Evolutionary conservation across 2,888 invertebrate species (phyloP).

Genomic region (Xestia sexstrigata): DNA sequence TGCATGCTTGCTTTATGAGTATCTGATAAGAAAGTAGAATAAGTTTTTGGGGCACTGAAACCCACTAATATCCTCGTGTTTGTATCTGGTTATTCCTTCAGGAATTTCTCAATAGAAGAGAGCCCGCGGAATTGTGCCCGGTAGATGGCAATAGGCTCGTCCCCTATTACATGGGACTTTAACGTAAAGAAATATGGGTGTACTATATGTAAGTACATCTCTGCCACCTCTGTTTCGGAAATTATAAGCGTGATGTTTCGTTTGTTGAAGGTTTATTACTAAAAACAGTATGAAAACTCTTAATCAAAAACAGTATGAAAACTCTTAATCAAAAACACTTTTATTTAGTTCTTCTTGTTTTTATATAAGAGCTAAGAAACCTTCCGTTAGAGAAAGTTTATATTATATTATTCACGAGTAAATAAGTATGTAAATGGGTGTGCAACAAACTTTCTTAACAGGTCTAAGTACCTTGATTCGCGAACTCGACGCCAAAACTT

Average conservation of each 20-base stretch:
- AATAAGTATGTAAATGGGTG: constrained; percentile 54
- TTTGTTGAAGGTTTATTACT: background rate
- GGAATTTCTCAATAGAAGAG: background rate
- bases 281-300: background rate
- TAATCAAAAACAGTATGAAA: background rate
- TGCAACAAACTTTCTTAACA: constrained; percentile 67
- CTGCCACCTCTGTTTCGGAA: background rate
- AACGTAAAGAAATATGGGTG: background rate
- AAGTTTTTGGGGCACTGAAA: background rate
- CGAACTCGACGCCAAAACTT: constrained; percentile 62
- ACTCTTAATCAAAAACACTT: background rate
- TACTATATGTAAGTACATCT: background rate
- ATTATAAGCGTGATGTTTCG: background rate
- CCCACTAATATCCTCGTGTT: background rate
- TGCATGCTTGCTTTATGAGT: constrained; percentile 12
- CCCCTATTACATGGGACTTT: background rate
- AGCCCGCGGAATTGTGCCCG: background rate
- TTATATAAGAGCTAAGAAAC: constrained; percentile 19
- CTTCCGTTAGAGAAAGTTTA: constrained; percentile 35
- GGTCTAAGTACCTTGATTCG: constrained; percentile 62
- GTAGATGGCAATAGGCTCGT: constrained; percentile 1
- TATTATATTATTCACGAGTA: constrained; percentile 47
- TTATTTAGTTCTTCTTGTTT: constrained; percentile 5
- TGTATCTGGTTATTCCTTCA: background rate
- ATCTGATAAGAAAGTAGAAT: constrained; percentile 10